A percentile compares a stretch with the other conserved stretches of the same genome.
phyloP scores from a whole-genome alignment of 2,797 vertebrate species.

The Rhodeus uyekii region DNA sequence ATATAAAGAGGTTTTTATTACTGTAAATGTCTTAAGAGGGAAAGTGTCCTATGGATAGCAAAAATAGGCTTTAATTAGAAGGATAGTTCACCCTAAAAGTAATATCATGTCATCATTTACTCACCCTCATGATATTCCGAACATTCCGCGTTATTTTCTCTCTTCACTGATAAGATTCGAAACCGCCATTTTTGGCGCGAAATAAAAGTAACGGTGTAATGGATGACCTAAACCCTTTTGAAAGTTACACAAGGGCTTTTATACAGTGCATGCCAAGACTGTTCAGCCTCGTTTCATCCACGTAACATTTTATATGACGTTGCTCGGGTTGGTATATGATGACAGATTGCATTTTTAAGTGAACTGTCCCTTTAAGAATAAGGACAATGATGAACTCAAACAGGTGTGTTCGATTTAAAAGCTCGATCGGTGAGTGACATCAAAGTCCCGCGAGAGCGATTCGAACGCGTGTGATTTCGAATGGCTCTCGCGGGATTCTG shows the following conservation, averaged over 20 bases:
- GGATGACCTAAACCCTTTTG: too few species aligned
- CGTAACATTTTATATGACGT: neutral
- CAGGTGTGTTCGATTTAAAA: neutral
- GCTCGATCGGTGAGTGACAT: too few species aligned
- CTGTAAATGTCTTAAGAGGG: slow-evolving; percentile 30
- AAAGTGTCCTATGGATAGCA: neutral
- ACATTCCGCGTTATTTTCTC: neutral
- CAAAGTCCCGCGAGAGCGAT: neutral
- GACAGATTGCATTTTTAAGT: neutral
- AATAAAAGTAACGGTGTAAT: too few species aligned
- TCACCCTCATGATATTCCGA: neutral
- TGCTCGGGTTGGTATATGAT: neutral
- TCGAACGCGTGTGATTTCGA: neutral
- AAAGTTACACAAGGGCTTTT: neutral
- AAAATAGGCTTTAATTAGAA: slow-evolving; percentile 1
- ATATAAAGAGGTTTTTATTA: slow-evolving; percentile 38
- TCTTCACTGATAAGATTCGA: neutral
- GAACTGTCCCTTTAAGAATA: slow-evolving; percentile 4
- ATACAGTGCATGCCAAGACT: neutral
- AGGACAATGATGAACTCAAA: slow-evolving; percentile 13
- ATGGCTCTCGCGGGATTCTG: neutral
- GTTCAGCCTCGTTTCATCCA: neutral
- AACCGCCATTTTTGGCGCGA: neutral
- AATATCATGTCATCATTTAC: neutral
- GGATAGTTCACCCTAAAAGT: neutral